Conservation (phyloP, 2,797 vertebrate genomes). For the Corythornis leucogaster region DNA sequence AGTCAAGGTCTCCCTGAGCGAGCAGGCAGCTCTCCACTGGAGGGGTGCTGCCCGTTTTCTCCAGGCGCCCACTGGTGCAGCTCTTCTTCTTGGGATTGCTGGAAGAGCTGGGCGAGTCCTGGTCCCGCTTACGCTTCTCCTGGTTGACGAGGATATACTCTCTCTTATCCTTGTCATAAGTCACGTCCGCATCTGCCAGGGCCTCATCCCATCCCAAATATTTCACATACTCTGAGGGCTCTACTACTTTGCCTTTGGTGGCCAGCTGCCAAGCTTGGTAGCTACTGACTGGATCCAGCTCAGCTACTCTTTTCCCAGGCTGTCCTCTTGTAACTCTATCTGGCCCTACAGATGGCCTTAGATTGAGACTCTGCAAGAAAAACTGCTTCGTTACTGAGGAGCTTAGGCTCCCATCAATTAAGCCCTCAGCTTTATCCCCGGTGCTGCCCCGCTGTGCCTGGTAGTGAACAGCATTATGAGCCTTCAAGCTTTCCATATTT, state of each 20-base stretch:
- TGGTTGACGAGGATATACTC: conserved; percentile 88
- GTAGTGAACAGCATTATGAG: conserved; percentile 88
- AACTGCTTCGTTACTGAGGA: conserved; percentile 82
- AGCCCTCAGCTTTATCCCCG: conserved; percentile 10
- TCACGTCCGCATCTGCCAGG: conserved; percentile 82
- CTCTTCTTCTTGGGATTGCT: conserved; percentile 81
- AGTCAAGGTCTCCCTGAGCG: conserved; percentile 83
- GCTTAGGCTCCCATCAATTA: conserved; percentile 66
- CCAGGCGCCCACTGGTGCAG: conserved; percentile 55
- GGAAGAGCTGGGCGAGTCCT: conserved; percentile 76
- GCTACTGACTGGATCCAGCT: conserved; percentile 93
- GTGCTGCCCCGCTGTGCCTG: conserved; percentile 42
- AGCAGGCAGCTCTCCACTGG: conserved; percentile 77
- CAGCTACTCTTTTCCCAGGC: conserved; percentile 86
- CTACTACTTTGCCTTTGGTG: conserved; percentile 90
- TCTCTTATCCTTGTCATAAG: conserved; percentile 88
- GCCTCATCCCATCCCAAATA: conserved; percentile 87
- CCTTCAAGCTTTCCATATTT: conserved; percentile 89
- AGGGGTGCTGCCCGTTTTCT: conserved; percentile 23
- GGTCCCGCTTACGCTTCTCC: conserved; percentile 87
- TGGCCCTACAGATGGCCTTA: conserved; percentile 75
- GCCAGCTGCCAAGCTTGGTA: conserved; percentile 96
- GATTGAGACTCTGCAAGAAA: conserved; percentile 87
- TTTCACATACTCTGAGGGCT: conserved; percentile 87
- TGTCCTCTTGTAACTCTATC: conserved; percentile 62